Conservation (phyloP, 2,888 invertebrate genomes). For the Latrodectus elegans region DNA sequence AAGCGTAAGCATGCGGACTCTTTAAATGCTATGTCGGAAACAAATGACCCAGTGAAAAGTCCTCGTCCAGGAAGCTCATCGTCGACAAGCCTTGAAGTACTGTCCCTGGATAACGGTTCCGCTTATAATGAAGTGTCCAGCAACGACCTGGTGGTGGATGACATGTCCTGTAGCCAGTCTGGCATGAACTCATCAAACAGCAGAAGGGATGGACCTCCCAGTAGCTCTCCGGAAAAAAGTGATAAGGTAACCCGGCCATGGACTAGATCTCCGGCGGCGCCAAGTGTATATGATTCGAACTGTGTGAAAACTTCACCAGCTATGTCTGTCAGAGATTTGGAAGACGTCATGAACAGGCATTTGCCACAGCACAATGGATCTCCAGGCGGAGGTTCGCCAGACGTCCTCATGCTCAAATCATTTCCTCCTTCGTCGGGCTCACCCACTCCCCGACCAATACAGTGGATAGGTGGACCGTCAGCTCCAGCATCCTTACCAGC, state of each 20-base stretch:
- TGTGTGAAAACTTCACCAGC: neutral
- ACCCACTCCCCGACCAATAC: constrained; percentile 78
- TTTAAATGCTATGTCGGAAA: neutral
- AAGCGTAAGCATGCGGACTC: constrained; percentile 27
- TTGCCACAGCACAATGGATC: constrained; percentile 76
- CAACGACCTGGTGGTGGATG: constrained; percentile 44
- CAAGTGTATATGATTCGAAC: neutral
- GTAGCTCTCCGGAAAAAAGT: constrained; percentile 30
- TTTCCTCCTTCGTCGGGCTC: constrained; percentile 29
- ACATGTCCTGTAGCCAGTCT: constrained; percentile 29
- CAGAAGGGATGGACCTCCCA: neutral
- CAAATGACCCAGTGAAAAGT: constrained; percentile 31
- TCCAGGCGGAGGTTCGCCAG: constrained; percentile 9
- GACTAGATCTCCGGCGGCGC: constrained; percentile 56
- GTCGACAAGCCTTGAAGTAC: constrained; percentile 55
- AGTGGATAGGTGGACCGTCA: constrained; percentile 84
- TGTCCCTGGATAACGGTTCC: constrained; percentile 45
- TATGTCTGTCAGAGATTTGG: constrained; percentile 89
- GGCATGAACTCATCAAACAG: neutral
- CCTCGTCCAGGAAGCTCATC: constrained; percentile 56
- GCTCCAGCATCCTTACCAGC: constrained; percentile 82
- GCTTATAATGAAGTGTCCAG: constrained; percentile 18
- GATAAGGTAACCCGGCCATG: constrained; percentile 65
- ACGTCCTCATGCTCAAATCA: constrained; percentile 53
- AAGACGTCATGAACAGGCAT: constrained; percentile 97